A percentile compares a stretch with the other conserved stretches of the same genome.
Evolutionary conservation across 1,140 invertebrate genomes (phyloP).

Genomic region (Cotesia glomerata): DNA sequence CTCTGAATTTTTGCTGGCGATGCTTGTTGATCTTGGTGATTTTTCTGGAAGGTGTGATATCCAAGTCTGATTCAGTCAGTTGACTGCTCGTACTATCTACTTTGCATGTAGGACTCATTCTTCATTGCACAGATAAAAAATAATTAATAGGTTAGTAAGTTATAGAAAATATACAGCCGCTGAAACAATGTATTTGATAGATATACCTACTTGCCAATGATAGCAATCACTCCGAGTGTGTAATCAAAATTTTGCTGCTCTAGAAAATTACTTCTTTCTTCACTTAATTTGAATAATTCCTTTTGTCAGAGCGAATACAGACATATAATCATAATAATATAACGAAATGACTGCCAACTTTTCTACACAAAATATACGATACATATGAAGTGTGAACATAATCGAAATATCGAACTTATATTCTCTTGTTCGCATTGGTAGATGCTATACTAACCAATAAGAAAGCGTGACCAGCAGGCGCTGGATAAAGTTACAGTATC

Average conservation of each 20-base stretch:
- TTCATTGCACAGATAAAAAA: constrained; percentile 9
- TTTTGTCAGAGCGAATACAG: not conserved
- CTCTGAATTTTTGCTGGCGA: constrained; percentile 28
- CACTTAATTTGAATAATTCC: not conserved
- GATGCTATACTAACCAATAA: not conserved
- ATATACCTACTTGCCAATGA: constrained; percentile 11
- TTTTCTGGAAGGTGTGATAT: constrained; percentile 11
- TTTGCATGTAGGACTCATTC: constrained; percentile 14
- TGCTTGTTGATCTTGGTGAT: constrained; percentile 21
- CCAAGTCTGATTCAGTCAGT: not conserved
- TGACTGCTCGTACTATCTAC: constrained; percentile 2
- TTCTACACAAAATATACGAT: constrained; percentile 15
- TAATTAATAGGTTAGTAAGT: constrained; percentile 5
- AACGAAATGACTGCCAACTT: constrained; percentile 16
- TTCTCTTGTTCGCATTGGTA: not conserved
- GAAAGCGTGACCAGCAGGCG: not conserved
- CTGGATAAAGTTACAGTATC: not conserved
- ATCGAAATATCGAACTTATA: constrained; percentile 14
- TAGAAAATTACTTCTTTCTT: constrained; percentile 10
- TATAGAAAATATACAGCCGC: constrained; percentile 10
- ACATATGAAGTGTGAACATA: constrained; percentile 9
- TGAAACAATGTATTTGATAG: constrained; percentile 14
- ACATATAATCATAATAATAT: not conserved
- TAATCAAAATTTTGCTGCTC: constrained; percentile 3
- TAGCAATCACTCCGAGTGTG: constrained; percentile 11